Evolutionary conservation across 1,140 invertebrate species (phyloP).

Genomic region (Aradophagus sp.): DNA sequence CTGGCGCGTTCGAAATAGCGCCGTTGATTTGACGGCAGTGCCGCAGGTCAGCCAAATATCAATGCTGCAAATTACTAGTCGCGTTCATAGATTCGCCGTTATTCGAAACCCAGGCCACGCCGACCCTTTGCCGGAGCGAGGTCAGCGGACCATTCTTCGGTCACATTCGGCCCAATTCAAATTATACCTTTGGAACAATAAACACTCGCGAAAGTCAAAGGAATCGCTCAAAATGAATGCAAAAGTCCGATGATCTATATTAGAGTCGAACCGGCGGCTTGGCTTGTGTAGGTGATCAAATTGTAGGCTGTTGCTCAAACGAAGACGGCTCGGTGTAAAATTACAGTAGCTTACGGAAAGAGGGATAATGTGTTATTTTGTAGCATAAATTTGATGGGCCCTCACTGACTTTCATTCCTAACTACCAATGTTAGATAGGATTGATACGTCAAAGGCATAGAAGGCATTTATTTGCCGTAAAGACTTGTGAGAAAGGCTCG

Average conservation of each 20-base stretch:
- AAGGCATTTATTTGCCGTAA: constrained; percentile 14
- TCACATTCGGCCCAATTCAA: constrained; percentile 35
- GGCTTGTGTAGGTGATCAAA: constrained; percentile 27
- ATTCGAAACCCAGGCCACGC: constrained; percentile 33
- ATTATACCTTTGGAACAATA: constrained; percentile 42
- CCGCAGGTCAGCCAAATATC: constrained; percentile 38
- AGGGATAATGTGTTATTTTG: constrained; percentile 30
- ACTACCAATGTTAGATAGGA: constrained; percentile 11
- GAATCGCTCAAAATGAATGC: constrained; percentile 29
- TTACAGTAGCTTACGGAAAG: constrained; percentile 39
- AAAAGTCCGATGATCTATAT: constrained; percentile 38
- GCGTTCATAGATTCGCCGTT: constrained; percentile 39
- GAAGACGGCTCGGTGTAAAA: constrained; percentile 29
- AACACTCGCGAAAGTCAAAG: constrained; percentile 36
- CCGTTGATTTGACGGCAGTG: constrained; percentile 46
- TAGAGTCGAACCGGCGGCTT: constrained; percentile 14
- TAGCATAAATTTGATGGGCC: constrained; percentile 26
- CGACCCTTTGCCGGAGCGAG: constrained; percentile 24
- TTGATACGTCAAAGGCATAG: constrained; percentile 30
- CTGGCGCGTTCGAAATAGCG: constrained; percentile 34
- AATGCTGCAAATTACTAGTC: constrained; percentile 51
- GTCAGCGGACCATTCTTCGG: constrained; percentile 34
- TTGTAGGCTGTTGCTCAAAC: no score
- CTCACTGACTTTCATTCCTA: constrained; percentile 14
- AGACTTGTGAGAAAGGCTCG: constrained; percentile 13